Evolutionary conservation across 2,113 vertebrate genomes (phyloP).

Genomic region (Festucalex cinctus): DNA sequence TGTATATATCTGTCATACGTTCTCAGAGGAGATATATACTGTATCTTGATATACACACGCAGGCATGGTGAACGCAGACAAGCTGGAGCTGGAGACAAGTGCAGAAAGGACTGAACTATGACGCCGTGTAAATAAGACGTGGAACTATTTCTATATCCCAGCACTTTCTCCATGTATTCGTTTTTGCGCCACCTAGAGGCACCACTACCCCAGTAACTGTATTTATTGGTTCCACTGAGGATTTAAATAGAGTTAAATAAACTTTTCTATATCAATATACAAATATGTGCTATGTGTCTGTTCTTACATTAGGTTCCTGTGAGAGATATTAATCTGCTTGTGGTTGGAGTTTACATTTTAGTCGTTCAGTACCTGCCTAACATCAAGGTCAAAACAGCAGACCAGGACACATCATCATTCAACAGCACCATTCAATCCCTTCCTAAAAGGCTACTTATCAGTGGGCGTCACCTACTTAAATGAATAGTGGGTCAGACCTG

Average conservation of each 20-base stretch:
- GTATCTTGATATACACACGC: slow-evolving; percentile 25
- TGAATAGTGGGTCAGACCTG: slow-evolving; percentile 10
- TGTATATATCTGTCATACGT: slow-evolving; percentile 65
- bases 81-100: slow-evolving; percentile 72
- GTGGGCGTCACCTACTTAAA: background rate
- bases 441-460: background rate
- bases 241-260: slow-evolving; percentile 61
- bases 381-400: background rate
- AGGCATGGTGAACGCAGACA: slow-evolving; percentile 56
- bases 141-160: slow-evolving; percentile 38
- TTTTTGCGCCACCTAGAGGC: slow-evolving; percentile 49
- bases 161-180: slow-evolving; percentile 39
- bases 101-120: slow-evolving; percentile 60
- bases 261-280: slow-evolving; percentile 60
- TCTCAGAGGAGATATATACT: slow-evolving; percentile 58
- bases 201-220: slow-evolving; percentile 43
- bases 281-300: slow-evolving; percentile 24
- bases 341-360: background rate
- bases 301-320: slow-evolving; percentile 5
- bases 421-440: background rate
- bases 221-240: slow-evolving; percentile 34
- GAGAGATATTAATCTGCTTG: background rate
- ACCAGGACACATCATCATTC: background rate
- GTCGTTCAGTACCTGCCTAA: background rate
- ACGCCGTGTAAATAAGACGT: slow-evolving; percentile 58